Base-by-base conservation (phyloP, 2,888 invertebrate genomes). In the Oligia latruncula region DNA sequence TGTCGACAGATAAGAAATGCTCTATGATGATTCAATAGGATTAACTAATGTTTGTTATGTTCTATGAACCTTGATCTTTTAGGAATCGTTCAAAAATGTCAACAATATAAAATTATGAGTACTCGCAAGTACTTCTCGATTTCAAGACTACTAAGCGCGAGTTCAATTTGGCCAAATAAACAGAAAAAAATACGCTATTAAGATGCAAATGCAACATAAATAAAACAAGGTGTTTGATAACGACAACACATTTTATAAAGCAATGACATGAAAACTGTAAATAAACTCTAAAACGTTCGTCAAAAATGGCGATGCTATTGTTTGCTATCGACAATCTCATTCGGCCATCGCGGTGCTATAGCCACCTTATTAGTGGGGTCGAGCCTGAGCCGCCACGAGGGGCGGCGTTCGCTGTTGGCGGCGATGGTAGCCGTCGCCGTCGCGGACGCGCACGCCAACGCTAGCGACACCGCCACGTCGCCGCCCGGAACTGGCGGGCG, bases 331-430 rank as follows among this genome's bases (percentile, higher is more conserved):
- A 89, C 90, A 90, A 88, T 87, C 85, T 85, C 82, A 78, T 78
- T 83, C 66, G 76, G 67, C 74, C 75, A 70, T 71, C 76, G 78
- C 77, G 70, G 66, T 74, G 80, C 92, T 79, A 77, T 87, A 89
- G 85, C 90, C 97, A 99, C 99, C 98, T 99, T 99, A 97, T 98
- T 98, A 95, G 98, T 97, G 95, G 98, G 98, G 97, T 99, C 99
- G 96, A 99, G 98, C 95, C 98, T 98, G 92, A 99, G 97, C 95
- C 99, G 98, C 99, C 99, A 99, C 90, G 99, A 99, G 66, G 99
- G 99, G 93, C 99, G 98, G 90, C 99, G 98, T 96, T 99, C 99
- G 93, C 95, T 94, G 94, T 93, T 94, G 91, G 97, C 94, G 89
- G 97, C 96, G 92, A 97, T 97, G 88, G 97, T 97, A 52, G 97